These are phyloP conservation scores for Nomia melanderi DNA, from an alignment of 1,140 invertebrate species.

Conservation along the genomic window DNA sequence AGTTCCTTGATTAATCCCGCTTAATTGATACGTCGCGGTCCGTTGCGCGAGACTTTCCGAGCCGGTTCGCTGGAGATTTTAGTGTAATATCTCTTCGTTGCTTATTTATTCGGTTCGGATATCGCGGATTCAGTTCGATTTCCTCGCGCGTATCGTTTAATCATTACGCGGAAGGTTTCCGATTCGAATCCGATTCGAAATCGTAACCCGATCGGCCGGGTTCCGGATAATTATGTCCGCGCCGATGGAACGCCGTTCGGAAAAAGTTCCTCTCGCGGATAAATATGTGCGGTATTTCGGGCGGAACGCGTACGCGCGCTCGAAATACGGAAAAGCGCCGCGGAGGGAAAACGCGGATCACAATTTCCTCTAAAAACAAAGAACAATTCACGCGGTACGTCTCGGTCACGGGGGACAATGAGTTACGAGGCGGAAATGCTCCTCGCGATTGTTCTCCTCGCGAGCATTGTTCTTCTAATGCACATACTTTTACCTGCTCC, in stretches of 20 bases:
- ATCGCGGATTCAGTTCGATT: not conserved
- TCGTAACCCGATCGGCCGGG: not conserved
- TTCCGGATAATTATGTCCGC: not conserved
- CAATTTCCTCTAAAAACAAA: slow-evolving; percentile 16
- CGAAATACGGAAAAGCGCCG: not conserved
- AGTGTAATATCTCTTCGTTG: no score
- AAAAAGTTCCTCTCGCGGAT: not conserved
- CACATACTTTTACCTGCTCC: not conserved
- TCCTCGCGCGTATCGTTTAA: not conserved
- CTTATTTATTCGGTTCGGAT: no score
- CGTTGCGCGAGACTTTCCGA: no score
- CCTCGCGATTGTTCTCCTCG: not conserved
- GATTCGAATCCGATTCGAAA: not conserved
- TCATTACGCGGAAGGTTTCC: not conserved
- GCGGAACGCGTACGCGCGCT: not conserved
- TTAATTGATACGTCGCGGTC: no score
- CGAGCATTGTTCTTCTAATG: not conserved
- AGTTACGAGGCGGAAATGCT: not conserved
- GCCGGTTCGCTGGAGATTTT: no score
- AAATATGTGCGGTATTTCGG: not conserved
- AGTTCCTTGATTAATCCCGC: no score
- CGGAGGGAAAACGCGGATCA: not conserved
- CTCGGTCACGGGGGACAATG: no score
- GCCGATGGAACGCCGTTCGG: no score
- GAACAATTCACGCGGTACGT: not conserved